These are phyloP conservation scores for Bovichtus variegatus DNA, from an alignment of 2,797 vertebrate species.

Conservation along the genomic window DNA sequence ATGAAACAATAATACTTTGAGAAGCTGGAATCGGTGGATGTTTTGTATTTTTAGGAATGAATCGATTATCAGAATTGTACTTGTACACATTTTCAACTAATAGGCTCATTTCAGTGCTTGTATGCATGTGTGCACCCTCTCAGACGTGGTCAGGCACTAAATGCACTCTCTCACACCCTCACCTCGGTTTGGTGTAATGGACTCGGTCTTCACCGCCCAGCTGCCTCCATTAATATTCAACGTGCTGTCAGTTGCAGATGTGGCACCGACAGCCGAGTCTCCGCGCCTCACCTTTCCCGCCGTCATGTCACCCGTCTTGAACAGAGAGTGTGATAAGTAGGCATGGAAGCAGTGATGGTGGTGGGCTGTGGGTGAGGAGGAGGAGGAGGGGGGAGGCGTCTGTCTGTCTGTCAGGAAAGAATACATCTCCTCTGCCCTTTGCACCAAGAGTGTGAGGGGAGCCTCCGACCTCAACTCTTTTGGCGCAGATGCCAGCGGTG, in stretches of 20 bases:
- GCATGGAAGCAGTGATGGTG: slow-evolving; percentile 14
- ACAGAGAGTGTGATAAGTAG: slow-evolving; percentile 43
- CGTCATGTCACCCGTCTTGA: slow-evolving; percentile 46
- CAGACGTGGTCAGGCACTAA: neutral
- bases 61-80: neutral
- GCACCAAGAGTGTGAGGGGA: neutral
- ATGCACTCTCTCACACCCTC: neutral
- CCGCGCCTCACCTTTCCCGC: slow-evolving; percentile 53
- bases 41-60: neutral
- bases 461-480: slow-evolving; percentile 43
- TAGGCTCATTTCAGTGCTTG: neutral
- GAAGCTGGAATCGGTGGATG: neutral
- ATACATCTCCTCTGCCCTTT: slow-evolving; percentile 45
- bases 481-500: slow-evolving; percentile 39
- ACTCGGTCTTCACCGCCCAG: slow-evolving; percentile 7
- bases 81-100: neutral
- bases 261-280: slow-evolving; percentile 50
- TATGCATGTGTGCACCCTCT: neutral
- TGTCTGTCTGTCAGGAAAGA: slow-evolving; percentile 44
- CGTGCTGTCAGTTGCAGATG: slow-evolving; percentile 65
- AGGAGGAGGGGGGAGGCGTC: neutral
- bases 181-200: slow-evolving; percentile 20
- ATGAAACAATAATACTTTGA: neutral
- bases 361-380: slow-evolving; percentile 10
- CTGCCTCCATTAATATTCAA: slow-evolving; percentile 68